Conservation (phyloP, 2,888 invertebrate species). For the Oxyteleia sp. region DNA sequence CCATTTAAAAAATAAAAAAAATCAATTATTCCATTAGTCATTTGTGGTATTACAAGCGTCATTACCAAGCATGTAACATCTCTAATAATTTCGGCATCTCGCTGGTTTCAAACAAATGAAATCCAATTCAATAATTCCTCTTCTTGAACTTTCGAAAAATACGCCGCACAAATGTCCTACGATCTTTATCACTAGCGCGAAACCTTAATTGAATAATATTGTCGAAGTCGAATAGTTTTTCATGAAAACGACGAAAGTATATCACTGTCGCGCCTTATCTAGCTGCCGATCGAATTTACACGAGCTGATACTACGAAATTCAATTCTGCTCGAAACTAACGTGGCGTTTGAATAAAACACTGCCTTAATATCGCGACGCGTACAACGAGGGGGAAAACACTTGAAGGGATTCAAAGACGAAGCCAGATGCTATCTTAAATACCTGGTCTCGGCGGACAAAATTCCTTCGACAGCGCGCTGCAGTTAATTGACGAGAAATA, state of each 20-base stretch:
- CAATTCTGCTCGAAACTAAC: slow-evolving; percentile 60
- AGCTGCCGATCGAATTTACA: slow-evolving; percentile 60
- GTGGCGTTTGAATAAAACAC: slow-evolving; percentile 70
- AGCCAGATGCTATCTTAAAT: slow-evolving; percentile 69
- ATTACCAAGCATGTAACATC: slow-evolving; percentile 44
- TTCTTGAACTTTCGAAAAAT: background rate
- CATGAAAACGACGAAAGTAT: slow-evolving; percentile 58
- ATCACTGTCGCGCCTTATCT: slow-evolving; percentile 68
- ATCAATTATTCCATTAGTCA: too few relatives aligned
- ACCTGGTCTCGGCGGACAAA: slow-evolving; percentile 45
- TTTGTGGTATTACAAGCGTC: background rate
- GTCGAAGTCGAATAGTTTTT: slow-evolving; percentile 53
- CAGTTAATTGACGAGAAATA: slow-evolving; percentile 60
- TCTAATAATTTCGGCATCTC: slow-evolving; percentile 48
- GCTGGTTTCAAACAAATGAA: background rate
- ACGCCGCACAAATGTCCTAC: slow-evolving; percentile 39
- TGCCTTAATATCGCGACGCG: slow-evolving; percentile 44
- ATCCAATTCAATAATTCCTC: background rate
- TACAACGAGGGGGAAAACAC: slow-evolving; percentile 41
- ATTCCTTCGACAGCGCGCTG: slow-evolving; percentile 45
- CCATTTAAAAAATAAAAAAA: too few relatives aligned
- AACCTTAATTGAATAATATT: slow-evolving; percentile 65
- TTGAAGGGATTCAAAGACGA: slow-evolving; percentile 70
- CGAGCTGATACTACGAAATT: slow-evolving; percentile 67
- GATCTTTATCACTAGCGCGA: slow-evolving; percentile 45